Evolutionary conservation across 2,797 vertebrate genomes (phyloP), one percentile per base, ranked within the genome.

Genomic region (Mus minutoides): DNA sequence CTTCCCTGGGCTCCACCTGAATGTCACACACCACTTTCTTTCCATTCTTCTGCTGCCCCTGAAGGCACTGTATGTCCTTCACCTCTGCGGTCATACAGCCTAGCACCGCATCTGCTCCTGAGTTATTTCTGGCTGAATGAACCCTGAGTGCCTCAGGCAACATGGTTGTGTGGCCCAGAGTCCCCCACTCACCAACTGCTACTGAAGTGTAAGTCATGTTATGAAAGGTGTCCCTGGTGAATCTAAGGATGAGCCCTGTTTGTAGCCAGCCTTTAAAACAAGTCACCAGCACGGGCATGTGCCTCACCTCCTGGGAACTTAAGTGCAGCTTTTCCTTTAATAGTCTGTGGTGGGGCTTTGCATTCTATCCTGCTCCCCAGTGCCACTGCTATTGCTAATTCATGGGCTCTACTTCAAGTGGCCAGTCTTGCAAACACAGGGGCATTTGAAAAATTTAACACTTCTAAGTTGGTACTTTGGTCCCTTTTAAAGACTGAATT

Each of bases 381-480:
- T 4, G 54, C 34, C 11, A 64, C 60, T 37, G 64, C 19, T 0
- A 34, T 43, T 64, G 90, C 46, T 64, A 76, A 29, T 19, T 56
- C 69, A 76, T 26, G 17, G 93, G 77, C 79, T 26, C 12, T 0
- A 0, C 54, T 67, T 3, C 16, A 56, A 75, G 19, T 49, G n/a
- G 69, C 43, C 49, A 24, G 58, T 85, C 75, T 87, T 92, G 26
- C 82, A 89, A 86, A 88, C 83, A 73, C 75, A 87, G 34, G 82
- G 64, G 52, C 31, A 43, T 80, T 40, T 84, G 86, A 88, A 95
- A 96, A 37, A n/a, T 58, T 13, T 17, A 88, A 84, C 43, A 78
- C 49, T 75, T 92, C 11, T 64, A 83, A 22, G 11, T n/a, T 40
- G 46, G 85, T 49, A 24, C 21, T 14, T 73, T 56, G 2, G 3